Conservation (phyloP, 2,113 vertebrate genomes). For the Trematocara marginatum region DNA sequence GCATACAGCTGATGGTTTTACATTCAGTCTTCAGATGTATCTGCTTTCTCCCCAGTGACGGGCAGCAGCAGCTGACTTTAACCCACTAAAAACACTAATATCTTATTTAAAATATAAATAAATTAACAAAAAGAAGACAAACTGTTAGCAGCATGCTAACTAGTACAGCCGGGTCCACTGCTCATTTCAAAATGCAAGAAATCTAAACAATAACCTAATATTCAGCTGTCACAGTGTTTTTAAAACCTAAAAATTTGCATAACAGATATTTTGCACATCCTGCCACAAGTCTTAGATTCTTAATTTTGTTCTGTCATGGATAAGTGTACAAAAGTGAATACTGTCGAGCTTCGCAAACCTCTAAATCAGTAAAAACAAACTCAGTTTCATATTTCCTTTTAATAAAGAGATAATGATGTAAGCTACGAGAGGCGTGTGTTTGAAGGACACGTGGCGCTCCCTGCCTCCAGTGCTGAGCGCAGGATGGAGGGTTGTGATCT, state of each 20-base stretch:
- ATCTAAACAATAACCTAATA: neutral
- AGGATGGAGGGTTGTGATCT: neutral
- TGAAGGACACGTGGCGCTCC: accelerated
- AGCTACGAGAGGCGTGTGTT: neutral
- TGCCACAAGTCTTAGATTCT: neutral
- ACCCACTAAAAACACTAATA: neutral
- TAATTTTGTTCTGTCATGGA: neutral
- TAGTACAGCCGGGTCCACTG: neutral
- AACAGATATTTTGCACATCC: neutral
- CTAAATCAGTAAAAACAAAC: neutral
- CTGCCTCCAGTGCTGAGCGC: neutral
- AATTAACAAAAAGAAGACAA: neutral
- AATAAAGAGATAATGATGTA: neutral
- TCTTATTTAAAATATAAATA: neutral
- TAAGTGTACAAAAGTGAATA: neutral
- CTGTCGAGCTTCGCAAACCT: accelerated
- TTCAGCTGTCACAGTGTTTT: neutral
- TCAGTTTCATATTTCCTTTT: neutral
- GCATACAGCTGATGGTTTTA: neutral
- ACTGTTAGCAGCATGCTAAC: neutral
- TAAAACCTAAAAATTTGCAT: accelerated
- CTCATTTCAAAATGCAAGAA: neutral
- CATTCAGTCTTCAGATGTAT: neutral
- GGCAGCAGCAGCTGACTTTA: neutral
- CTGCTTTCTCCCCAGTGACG: neutral